A percentile compares a stretch with the other conserved stretches of the same genome.
Evolutionary conservation across 2,888 invertebrate genomes (phyloP).

Genomic region (Luffia ferchaultella): DNA sequence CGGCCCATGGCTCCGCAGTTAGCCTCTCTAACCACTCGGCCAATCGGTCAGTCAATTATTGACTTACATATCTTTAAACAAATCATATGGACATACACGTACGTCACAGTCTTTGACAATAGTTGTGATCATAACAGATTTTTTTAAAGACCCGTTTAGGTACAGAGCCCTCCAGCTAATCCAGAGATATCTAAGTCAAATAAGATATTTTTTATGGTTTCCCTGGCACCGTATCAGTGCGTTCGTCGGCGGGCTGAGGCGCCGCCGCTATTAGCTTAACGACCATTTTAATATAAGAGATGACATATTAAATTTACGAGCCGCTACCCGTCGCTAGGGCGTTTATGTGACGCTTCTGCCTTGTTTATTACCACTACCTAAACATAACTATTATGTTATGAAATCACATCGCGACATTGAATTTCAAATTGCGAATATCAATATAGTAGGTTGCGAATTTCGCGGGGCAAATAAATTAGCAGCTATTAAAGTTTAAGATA

Average conservation of each 20-base stretch:
- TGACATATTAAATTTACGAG: conserved; percentile 64
- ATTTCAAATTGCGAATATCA: not conserved
- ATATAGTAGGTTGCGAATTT: too few species aligned
- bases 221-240: conserved; percentile 28
- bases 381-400: conserved; percentile 42
- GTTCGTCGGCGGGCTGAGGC: conserved; percentile 36
- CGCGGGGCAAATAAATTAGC: too few species aligned
- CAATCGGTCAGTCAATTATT: too few species aligned
- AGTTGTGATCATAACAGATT: too few species aligned
- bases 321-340: conserved; percentile 39
- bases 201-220: conserved; percentile 5
- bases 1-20: too few species aligned
- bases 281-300: conserved; percentile 63
- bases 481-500: too few species aligned
- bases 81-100: too few species aligned
- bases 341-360: conserved; percentile 52
- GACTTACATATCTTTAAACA: too few species aligned
- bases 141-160: too few species aligned
- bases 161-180: too few species aligned
- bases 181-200: not conserved
- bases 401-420: not conserved
- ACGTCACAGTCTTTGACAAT: too few species aligned
- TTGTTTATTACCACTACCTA: conserved; percentile 51
- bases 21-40: too few species aligned
- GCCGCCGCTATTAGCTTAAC: conserved; percentile 57